A percentile compares a stretch with the other conserved stretches of the same genome.
phyloP scores from a whole-genome alignment of 2,888 invertebrate genomes.

The Amiota communis region DNA sequence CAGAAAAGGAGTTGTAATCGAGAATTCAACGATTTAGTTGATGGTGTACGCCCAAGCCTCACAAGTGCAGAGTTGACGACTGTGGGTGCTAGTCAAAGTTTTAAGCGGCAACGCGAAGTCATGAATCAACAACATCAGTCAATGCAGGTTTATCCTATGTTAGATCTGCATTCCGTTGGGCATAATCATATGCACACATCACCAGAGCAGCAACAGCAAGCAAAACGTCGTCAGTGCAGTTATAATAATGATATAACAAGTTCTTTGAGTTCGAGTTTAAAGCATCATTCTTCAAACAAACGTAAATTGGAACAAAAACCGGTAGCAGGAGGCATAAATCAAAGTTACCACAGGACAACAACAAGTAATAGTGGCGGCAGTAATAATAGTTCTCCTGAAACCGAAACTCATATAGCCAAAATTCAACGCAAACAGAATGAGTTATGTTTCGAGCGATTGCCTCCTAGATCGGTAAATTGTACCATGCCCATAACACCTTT shows the following conservation, averaged over 20 bases:
- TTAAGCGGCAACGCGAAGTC: conserved; percentile 66
- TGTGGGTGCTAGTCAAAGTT: conserved; percentile 41
- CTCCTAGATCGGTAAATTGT: conserved; percentile 40
- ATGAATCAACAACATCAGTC: conserved; percentile 37
- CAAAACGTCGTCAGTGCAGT: conserved; percentile 68
- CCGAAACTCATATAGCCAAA: conserved; percentile 43
- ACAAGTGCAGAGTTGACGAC: conserved; percentile 31
- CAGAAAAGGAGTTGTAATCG: conserved; percentile 69
- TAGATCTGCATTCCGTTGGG: background rate
- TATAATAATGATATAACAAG: conserved; percentile 71
- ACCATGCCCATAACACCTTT: conserved; percentile 49
- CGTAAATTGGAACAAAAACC: conserved; percentile 53
- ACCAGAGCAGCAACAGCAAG: conserved; percentile 63
- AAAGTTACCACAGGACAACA: conserved; percentile 30
- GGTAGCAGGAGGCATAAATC: background rate
- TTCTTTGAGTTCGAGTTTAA: conserved; percentile 70
- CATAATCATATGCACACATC: conserved; percentile 49
- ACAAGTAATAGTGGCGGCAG: conserved; percentile 14
- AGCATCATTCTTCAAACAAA: conserved; percentile 54
- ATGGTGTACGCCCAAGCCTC: conserved; percentile 36
- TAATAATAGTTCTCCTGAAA: conserved; percentile 46
- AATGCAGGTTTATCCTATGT: conserved; percentile 22
- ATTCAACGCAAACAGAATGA: conserved; percentile 54
- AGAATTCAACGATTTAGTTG: conserved; percentile 48
- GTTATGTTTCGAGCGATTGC: conserved; percentile 41